Base-by-base conservation (phyloP, 1,140 invertebrate genomes). In the Ceratoteleas bidentatus region DNA sequence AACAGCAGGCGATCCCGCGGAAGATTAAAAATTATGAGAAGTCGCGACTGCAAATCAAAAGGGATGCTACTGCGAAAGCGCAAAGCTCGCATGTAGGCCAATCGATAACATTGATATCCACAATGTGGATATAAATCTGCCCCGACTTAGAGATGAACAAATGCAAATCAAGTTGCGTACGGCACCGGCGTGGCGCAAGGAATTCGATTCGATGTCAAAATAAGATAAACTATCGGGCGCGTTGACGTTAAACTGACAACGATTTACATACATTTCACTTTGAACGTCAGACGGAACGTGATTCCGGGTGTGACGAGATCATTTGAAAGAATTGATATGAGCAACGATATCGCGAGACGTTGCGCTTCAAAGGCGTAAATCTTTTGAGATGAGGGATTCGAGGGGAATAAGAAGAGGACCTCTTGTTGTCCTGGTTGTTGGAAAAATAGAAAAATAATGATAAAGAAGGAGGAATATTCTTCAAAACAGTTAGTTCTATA, bases 91-190 rank as follows among this genome's bases (percentile, higher is more conserved):
- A 83, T 83, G 68, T 83, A 73, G 76, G 81, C 72, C 81, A 83
- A 83, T 83, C 81, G 75, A 83, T 83, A 83, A 16, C 65, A 75
- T 83, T 78, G 74, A 78, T 78, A 83, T 78, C 81, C 58, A 78
- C 75, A 78, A 62, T 83, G 70, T 72, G 64, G 65, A 72, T 76
- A 81, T 81, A 81, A 81, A 81, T 81, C 79, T 81, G 72, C 61
- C 56, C 13, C 36, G 75, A 83, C 74, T 83, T 83, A 83, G 70
- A 70, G 58, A 78, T 83, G 81, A 83, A 83, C 69, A 83, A 77
- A 83, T 83, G 74, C 81, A 83, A 83, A 83, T 83, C 64, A 73
- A 75, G 64, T 70, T 81, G 78, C 72, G 72, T 81, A 75, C 57
- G 24, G 24, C 72, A 74, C 32, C 60, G 58, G 38, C 54, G 7